Evolutionary conservation across 2,797 vertebrate genomes (phyloP), one percentile per base, ranked within the genome.

Genomic region (Gymnoscopelus braueri): DNA sequence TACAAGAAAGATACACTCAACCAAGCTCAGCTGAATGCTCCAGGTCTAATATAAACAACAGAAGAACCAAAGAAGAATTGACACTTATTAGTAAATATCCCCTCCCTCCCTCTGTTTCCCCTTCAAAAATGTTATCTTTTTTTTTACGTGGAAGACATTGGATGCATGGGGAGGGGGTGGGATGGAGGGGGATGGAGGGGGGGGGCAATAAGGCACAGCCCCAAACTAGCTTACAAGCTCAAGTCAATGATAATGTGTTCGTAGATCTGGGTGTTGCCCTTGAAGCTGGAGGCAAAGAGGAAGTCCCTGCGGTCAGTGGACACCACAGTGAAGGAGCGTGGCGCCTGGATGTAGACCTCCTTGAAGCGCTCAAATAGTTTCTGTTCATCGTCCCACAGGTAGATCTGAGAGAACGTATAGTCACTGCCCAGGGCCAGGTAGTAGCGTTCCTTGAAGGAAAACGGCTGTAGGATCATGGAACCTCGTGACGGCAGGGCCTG

Each of bases 361-460:
- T 99, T 98, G 81, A 99, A 98, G 81, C 96, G 95, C 12, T 94
- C 93, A 63, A 98, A 99, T 24, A 92, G 71, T 83, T 96, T 95
- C 68, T 94, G 94, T 61, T 98, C 96, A 2, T 87, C 85, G 59
- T 99, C 95, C 98, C 98, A 99, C 82, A 95, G 90, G 87, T 97
- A 98, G 70, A 99, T 95, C 89, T 99, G 97, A 3, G 98, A 99
- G 90, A 99, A 99, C 0, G 97, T 98, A 77, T 98, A 99, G 90
- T 99, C 98, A 48, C 98, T 99, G 81, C 97, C 98, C 84, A 99
- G 87, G 65, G 97, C 97, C 76, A 99, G 89, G 91, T 99, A 99
- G 89, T 96, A 86, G 15, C 96, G 94, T n/a, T 95, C 95, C 83
- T 97, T 98, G 79, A 98, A 98, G 52, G 86, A 91, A 78, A 99